A percentile compares a stretch with the other conserved stretches of the same genome.
phyloP scores from a whole-genome alignment of 2,113 vertebrate genomes.

The Phyllostomus hastatus region DNA sequence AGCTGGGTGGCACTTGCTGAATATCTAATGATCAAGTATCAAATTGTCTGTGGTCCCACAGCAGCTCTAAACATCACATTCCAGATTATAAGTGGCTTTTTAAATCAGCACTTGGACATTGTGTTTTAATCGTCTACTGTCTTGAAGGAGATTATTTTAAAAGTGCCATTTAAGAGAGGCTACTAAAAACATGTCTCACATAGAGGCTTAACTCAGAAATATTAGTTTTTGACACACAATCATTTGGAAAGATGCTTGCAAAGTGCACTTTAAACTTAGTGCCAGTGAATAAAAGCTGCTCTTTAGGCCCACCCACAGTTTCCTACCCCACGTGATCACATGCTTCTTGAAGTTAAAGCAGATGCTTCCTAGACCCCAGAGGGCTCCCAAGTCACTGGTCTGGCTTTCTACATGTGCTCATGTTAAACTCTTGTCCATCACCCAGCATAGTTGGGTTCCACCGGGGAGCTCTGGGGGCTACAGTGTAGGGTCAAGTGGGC shows the following conservation, averaged over 20 bases:
- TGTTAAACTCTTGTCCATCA: background rate
- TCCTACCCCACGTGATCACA: background rate
- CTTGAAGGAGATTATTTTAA: constrained; percentile 56
- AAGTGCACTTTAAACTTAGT: background rate
- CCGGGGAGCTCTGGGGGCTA: background rate
- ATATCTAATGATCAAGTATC: constrained; percentile 27
- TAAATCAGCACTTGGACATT: constrained; percentile 6
- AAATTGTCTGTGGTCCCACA: background rate
- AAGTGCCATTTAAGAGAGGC: constrained; percentile 48
- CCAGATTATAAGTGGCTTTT: constrained; percentile 38
- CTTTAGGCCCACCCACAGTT: background rate
- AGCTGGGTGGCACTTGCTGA: background rate
- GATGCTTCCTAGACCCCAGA: background rate
- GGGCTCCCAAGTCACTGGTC: background rate
- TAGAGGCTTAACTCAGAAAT: constrained; percentile 49
- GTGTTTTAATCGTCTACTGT: constrained; percentile 28
- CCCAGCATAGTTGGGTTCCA: background rate
- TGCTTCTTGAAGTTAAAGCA: background rate
- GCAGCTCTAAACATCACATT: background rate
- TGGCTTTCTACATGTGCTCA: accelerated
- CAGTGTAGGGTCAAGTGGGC: background rate
- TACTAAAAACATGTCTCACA: constrained; percentile 59
- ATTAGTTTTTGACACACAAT: constrained; percentile 47
- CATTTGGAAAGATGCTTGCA: constrained; percentile 1
- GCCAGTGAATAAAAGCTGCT: background rate